Evolutionary conservation across 1,140 invertebrate genomes (phyloP), one percentile per base, ranked within the genome.

Genomic region (Macrosteles quadrilineatus): DNA sequence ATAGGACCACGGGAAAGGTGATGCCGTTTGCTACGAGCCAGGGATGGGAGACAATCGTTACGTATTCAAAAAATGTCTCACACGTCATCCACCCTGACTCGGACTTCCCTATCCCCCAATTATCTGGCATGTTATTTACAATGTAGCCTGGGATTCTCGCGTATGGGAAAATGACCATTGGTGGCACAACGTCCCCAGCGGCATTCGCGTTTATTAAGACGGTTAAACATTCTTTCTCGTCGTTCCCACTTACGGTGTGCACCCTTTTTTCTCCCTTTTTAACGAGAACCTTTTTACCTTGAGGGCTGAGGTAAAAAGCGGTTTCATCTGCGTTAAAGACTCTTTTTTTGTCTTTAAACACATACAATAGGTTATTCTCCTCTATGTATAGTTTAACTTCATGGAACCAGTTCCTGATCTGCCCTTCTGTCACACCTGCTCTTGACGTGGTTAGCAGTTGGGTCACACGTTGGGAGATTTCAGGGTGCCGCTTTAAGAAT

Each of bases 161-260:
- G 72, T 79, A 81, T 14, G 73, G 71, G 70, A 77, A 82, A 59
- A 82, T 59, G 9, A 81, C 72, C 76, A 81, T 77, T 31, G 80
- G 76, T 30, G 78, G 77, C 62, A 69, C 12, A 1, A 23, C 9
- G 3, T 17, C 14, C 25, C 78, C 77, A 68, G 66, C 64, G 21
- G 75, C 78, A 67, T 72, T 73, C 70, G 77, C 78, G 23, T 71
- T 69, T 62, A 72, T 47, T 32, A 80, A 63, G 29, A 81, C 77
- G 11, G 79, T 81, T 2, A 81, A 70, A 14, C 72, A 72, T 70
- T 80, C 76, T 74, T 80, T 81, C 73, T 78, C 78, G 62, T 74
- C 75, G 19, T 74, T 74, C 30, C 53, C 63, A 50, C 71, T 19
- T 31, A 81, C 75, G 70, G 75, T 30, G 59, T 81, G 80, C 0